Evolutionary conservation across 2,888 invertebrate species (phyloP).

Genomic region (Agrochola lota): DNA sequence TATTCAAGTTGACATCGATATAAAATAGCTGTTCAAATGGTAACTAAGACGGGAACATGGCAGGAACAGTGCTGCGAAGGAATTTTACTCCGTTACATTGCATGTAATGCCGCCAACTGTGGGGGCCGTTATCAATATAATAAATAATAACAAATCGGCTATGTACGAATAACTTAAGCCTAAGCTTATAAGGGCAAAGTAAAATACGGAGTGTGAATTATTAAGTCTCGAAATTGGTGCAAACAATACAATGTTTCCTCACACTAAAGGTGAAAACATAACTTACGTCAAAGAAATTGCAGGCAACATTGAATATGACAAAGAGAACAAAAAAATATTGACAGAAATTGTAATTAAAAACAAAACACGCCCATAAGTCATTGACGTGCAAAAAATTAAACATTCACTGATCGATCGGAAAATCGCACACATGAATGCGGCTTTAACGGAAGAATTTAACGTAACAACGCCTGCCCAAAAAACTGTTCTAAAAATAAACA

Average conservation of each 20-base stretch:
- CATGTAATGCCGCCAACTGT: slow-evolving; percentile 75
- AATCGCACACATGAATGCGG: slow-evolving; percentile 41
- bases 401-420: not conserved
- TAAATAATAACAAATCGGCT: slow-evolving; percentile 74
- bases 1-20: slow-evolving; percentile 63
- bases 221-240: slow-evolving; percentile 36
- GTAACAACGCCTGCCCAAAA: slow-evolving; percentile 31
- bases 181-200: slow-evolving; percentile 48
- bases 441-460: slow-evolving; percentile 43
- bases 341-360: slow-evolving; percentile 19
- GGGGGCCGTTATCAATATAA: slow-evolving; percentile 72
- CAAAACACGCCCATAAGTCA: not conserved
- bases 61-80: slow-evolving; percentile 80
- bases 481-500: slow-evolving; percentile 56
- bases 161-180: slow-evolving; percentile 68
- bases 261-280: slow-evolving; percentile 23
- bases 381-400: slow-evolving; percentile 9
- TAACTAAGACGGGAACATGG: slow-evolving; percentile 82
- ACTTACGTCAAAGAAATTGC: slow-evolving; percentile 18
- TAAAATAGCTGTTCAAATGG: slow-evolving; percentile 78
- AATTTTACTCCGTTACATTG: slow-evolving; percentile 82
- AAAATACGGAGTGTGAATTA: slow-evolving; percentile 50
- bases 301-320: slow-evolving; percentile 11
- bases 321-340: slow-evolving; percentile 19
- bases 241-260: slow-evolving; percentile 41